Percentiles rank a stretch among this genome's conserved stretches.
Evolutionary conservation across 2,888 invertebrate species (phyloP).

Genomic region (Pachymerium ferrugineum): DNA sequence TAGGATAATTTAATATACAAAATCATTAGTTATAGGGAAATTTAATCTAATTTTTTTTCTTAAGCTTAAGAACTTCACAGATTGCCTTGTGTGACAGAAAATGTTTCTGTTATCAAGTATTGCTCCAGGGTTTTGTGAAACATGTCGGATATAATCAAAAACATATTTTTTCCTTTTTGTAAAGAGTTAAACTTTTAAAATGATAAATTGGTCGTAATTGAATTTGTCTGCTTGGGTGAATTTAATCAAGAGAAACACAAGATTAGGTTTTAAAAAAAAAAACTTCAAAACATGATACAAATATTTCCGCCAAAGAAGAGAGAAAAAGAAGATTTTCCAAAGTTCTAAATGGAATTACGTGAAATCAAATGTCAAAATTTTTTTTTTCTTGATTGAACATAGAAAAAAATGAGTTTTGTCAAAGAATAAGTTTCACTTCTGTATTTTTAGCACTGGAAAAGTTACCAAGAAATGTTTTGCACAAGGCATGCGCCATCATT

Average conservation of each 20-base stretch:
- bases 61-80: too few relatives aligned
- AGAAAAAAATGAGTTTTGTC: not conserved
- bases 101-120: not conserved
- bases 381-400: not conserved
- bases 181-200: not conserved
- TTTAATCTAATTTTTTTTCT: not conserved
- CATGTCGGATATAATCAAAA: conserved; percentile 15
- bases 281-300: not conserved
- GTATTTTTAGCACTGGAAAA: not conserved
- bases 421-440: not conserved
- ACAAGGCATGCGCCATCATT: not conserved
- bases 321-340: not conserved
- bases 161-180: not conserved
- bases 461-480: not conserved
- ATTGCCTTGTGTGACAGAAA: not conserved
- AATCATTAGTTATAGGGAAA: not conserved
- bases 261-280: not conserved
- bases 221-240: not conserved
- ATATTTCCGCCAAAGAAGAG: not conserved
- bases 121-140: not conserved
- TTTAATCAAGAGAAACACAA: not conserved
- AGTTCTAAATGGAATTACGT: not conserved
- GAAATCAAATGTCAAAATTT: not conserved
- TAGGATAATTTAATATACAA: not conserved
- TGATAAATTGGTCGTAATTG: conserved; percentile 15